Percentiles rank a stretch among this genome's conserved stretches.
phyloP scores from a whole-genome alignment of 2,888 invertebrate species.

The Bembecia ichneumoniformis region DNA sequence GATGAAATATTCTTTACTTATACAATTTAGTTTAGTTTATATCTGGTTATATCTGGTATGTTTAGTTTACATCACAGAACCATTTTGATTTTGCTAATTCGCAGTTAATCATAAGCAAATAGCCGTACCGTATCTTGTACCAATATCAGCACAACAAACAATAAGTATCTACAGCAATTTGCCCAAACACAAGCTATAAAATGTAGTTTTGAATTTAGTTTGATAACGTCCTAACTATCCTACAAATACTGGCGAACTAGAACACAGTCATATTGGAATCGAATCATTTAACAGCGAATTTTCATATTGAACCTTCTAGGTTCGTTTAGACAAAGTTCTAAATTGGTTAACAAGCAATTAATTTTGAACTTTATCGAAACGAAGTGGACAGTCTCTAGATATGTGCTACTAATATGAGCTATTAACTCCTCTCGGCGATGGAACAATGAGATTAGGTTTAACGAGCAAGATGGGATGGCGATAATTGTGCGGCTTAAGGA shows the following conservation, averaged over 20 bases:
- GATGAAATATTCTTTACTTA: too few species aligned
- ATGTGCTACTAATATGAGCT: conserved; percentile 30
- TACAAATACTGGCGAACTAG: conserved; percentile 16
- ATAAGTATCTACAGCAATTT: conserved; percentile 17
- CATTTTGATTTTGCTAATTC: too few species aligned
- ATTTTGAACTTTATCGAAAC: conserved; percentile 6
- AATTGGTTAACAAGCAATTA: conserved; percentile 4
- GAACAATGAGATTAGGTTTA: conserved; percentile 33
- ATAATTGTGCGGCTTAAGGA: conserved; percentile 28
- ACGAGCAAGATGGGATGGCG: conserved; percentile 39
- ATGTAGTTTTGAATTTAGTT: conserved; percentile 12
- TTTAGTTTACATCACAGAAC: too few species aligned
- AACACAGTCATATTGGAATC: conserved; percentile 17
- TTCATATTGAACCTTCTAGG: not conserved
- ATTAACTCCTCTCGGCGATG: conserved; percentile 32
- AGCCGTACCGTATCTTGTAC: conserved; percentile 6
- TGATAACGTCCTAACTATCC: conserved; percentile 19
- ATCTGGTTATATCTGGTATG: too few species aligned
- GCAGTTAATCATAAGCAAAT: not conserved
- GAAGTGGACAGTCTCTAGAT: conserved; percentile 15
- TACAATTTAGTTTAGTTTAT: too few species aligned
- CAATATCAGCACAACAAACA: conserved; percentile 7
- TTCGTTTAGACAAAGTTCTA: conserved; percentile 4
- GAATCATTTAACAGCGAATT: conserved; percentile 1
- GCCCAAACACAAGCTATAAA: conserved; percentile 12